phyloP scores from a whole-genome alignment of 2,888 invertebrate species.

The Podotricha telesiphe region DNA sequence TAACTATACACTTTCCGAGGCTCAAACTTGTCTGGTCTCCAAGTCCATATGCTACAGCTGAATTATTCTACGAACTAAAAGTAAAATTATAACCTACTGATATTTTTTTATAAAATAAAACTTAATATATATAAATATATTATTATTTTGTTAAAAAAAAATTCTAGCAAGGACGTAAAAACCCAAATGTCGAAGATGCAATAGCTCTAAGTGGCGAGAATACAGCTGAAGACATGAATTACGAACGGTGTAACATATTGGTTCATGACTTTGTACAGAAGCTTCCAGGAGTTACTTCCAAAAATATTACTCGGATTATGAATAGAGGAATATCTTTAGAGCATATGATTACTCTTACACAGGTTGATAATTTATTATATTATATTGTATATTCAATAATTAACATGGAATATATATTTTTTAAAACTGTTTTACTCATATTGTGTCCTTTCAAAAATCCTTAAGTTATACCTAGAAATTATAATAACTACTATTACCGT shows the following conservation, averaged over 20 bases:
- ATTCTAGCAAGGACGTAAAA: constrained; percentile 88
- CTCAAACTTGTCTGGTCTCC: constrained; percentile 98
- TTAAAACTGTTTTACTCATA: too few species aligned
- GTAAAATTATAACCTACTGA: constrained; percentile 65
- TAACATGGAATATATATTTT: too few species aligned
- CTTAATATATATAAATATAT: too few species aligned
- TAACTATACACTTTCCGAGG: constrained; percentile 98
- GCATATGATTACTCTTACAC: constrained; percentile 82
- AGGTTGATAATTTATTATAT: constrained; percentile 64
- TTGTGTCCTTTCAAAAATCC: too few species aligned
- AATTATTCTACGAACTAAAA: constrained; percentile 97
- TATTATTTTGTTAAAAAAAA: too few species aligned
- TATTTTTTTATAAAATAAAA: too few species aligned
- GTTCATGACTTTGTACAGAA: constrained; percentile 93
- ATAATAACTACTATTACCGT: too few species aligned
- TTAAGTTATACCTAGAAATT: too few species aligned
- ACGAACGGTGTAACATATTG: constrained; percentile 87
- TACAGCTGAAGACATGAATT: constrained; percentile 81
- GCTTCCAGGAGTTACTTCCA: constrained; percentile 94
- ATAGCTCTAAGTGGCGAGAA: constrained; percentile 88
- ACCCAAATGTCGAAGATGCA: constrained; percentile 90
- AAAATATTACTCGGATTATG: constrained; percentile 91
- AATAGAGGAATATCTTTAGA: constrained; percentile 88
- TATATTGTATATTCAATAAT: too few species aligned
- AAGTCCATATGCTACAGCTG: constrained; percentile 97